phyloP scores from a whole-genome alignment of 2,797 vertebrate genomes.

The Fratercula arctica region DNA sequence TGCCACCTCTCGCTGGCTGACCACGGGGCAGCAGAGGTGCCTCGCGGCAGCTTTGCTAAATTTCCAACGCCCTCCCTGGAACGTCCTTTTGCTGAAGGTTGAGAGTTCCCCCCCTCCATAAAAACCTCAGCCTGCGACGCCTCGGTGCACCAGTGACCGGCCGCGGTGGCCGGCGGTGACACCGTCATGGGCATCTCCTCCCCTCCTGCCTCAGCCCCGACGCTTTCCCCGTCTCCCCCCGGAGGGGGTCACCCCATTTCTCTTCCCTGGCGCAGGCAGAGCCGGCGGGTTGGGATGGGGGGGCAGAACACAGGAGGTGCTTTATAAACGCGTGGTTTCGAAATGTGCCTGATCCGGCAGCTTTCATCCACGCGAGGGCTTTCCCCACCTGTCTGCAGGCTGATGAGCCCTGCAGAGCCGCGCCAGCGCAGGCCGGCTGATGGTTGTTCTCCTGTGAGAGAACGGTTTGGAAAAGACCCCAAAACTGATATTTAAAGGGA shows the following conservation, averaged over 20 bases:
- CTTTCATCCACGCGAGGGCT: not conserved
- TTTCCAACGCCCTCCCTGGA: not conserved
- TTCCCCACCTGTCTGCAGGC: not conserved
- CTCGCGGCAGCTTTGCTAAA: accelerated
- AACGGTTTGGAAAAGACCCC: not conserved
- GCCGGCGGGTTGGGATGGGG: not conserved
- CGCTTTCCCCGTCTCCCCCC: not conserved
- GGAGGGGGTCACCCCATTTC: not conserved
- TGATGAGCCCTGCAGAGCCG: not conserved
- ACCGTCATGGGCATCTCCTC: not conserved
- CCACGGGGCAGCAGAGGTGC: not conserved
- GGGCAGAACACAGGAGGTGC: not conserved
- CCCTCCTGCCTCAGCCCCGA: not conserved
- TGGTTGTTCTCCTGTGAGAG: not conserved
- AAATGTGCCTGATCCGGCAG: not conserved
- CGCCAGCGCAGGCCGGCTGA: not conserved
- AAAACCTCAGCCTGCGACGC: accelerated
- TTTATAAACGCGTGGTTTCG: not conserved
- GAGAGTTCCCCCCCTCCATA: not conserved
- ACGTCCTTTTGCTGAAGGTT: not conserved
- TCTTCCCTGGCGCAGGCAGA: not conserved
- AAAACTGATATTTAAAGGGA: not conserved
- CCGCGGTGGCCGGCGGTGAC: not conserved
- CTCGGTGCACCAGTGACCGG: no score
- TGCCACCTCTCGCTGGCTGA: not conserved